phyloP scores from a whole-genome alignment of 1,140 invertebrate species.

The Habropoda laboriosa region DNA sequence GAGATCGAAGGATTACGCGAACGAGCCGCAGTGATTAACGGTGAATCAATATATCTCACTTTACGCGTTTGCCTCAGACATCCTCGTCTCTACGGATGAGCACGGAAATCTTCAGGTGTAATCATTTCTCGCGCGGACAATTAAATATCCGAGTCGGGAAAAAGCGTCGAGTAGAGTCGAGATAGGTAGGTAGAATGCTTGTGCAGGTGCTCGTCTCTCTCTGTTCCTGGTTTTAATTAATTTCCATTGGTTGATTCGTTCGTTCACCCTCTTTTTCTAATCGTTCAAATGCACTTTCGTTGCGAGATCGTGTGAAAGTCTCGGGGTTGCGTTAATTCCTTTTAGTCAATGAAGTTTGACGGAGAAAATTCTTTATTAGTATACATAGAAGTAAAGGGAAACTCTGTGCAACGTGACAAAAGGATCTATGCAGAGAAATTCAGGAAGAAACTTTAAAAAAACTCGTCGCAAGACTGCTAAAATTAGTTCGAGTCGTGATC shows the following conservation, averaged over 20 bases:
- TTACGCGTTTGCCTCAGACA: neutral
- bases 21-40: conserved; percentile 17
- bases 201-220: neutral
- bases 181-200: neutral
- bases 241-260: neutral
- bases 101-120: neutral
- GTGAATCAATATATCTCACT: conserved; percentile 33
- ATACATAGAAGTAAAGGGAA: too few relatives aligned
- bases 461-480: too few relatives aligned
- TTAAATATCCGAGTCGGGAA: conserved; percentile 1
- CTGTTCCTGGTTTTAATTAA: neutral
- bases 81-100: neutral
- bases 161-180: neutral
- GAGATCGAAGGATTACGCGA: conserved; percentile 11
- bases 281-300: neutral
- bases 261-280: neutral
- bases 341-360: neutral
- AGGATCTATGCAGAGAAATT: too few relatives aligned
- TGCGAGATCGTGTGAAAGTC: neutral
- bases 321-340: too few relatives aligned
- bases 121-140: neutral
- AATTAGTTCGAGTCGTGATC: too few relatives aligned
- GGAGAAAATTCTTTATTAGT: too few relatives aligned
- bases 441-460: too few relatives aligned
- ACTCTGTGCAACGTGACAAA: too few relatives aligned